Base-by-base conservation (phyloP, 2,888 invertebrate species). In the Xanthia togata region DNA sequence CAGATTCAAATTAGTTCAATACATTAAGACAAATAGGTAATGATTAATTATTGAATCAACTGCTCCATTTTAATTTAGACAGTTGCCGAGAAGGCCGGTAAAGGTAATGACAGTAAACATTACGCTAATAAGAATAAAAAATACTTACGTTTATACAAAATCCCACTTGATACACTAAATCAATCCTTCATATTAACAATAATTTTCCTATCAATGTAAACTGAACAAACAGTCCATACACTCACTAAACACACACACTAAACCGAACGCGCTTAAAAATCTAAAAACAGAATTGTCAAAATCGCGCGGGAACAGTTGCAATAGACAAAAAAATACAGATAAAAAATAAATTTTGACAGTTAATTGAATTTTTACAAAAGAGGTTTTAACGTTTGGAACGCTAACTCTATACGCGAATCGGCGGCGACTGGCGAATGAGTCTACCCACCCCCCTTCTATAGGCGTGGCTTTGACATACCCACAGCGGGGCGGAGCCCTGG, bases 351-450 rank as follows among this genome's bases (percentile, higher is more conserved):
- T 79, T 79, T 82, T 87, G 85, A 87, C 88, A 87, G 83, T 67
- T 81, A 87, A 88, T 83, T 87, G 78, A 80, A 85, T 86, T 87
- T 85, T 89, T 74, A 86, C 81, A 84, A 85, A 85, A 79, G 74
- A 79, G 91, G 89, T 90, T 88, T 88, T 68, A 80, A 88, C 84
- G 76, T 84, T 74, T 84, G 77, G 90, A 89, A 89, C 88, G 89
- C 89, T 94, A 93, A 92, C 93, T 93, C 90, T 91, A 90, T 92
- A 90, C 93, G 95, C 95, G 95, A 95, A 94, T 92, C 83, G 84
- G 84, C 88, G 85, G 82, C 81, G 91, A 96, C 96, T 96, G 96
- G 95, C 96, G 90, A 95, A 94, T 93, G 93, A 89, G 82, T 77
- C 69, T 70, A 60, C 79, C 83, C 85, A 90, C 94, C 94, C 93